phyloP scores from a whole-genome alignment of 2,888 invertebrate genomes.

The Plebejus melissa region DNA sequence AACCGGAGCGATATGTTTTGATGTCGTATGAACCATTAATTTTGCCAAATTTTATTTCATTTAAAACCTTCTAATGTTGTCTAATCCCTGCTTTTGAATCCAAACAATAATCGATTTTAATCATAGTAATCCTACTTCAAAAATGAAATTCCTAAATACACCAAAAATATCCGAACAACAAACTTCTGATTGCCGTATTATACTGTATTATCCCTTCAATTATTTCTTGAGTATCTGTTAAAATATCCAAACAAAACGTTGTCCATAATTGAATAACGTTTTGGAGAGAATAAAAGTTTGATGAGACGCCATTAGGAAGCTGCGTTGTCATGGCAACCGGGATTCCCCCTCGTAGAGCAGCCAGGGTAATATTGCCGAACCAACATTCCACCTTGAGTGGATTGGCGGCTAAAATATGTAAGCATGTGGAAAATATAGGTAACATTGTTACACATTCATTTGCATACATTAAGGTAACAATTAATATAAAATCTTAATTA shows the following conservation, averaged over 20 bases:
- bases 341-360: slow-evolving; percentile 27
- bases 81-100: no score
- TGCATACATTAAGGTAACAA: background rate
- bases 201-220: background rate
- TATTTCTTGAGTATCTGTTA: background rate
- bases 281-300: slow-evolving; percentile 1
- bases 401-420: background rate
- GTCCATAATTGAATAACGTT: slow-evolving; percentile 9
- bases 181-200: background rate
- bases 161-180: background rate
- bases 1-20: background rate
- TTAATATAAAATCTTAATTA: no score
- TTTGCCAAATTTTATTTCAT: background rate
- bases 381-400: background rate
- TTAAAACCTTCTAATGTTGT: background rate
- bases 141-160: background rate
- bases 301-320: slow-evolving; percentile 10
- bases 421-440: background rate
- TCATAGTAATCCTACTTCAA: background rate
- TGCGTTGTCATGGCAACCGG: slow-evolving; percentile 41
- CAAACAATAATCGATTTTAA: no score
- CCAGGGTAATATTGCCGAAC: background rate
- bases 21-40: background rate
- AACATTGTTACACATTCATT: background rate
- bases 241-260: slow-evolving; percentile 13